These are phyloP conservation scores for Conus betulinus DNA, from an alignment of 1,140 invertebrate species.

Conservation along the genomic window DNA sequence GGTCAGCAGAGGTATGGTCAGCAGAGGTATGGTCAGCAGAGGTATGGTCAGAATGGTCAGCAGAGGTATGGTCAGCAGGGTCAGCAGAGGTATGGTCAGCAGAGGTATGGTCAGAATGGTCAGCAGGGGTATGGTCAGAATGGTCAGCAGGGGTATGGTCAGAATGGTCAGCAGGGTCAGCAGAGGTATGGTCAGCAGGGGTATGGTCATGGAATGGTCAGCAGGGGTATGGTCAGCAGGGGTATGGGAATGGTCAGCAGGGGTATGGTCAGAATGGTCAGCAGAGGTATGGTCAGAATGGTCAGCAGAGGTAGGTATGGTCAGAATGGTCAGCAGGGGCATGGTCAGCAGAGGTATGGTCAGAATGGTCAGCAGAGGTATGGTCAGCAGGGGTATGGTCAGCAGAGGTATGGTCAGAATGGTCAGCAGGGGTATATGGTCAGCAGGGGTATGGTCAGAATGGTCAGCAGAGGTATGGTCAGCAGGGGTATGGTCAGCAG, in stretches of 20 bases:
- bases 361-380: too few species aligned
- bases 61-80: not conserved
- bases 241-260: not conserved
- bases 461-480: too few species aligned
- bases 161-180: not conserved
- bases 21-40: not conserved
- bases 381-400: too few species aligned
- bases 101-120: not conserved
- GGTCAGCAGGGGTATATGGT: too few species aligned
- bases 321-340: not conserved
- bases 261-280: not conserved
- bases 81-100: not conserved
- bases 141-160: not conserved
- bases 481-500: too few species aligned
- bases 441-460: too few species aligned
- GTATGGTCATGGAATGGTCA: not conserved
- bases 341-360: too few species aligned
- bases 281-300: not conserved
- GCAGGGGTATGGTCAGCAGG: not conserved
- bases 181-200: not conserved
- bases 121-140: not conserved
- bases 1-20: not conserved
- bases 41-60: not conserved
- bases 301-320: not conserved
- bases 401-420: too few species aligned